Evolutionary conservation across 53 echinoderm and acorn worm species (phyloP).

Genomic region (Mesocentrotus franciscanus): DNA sequence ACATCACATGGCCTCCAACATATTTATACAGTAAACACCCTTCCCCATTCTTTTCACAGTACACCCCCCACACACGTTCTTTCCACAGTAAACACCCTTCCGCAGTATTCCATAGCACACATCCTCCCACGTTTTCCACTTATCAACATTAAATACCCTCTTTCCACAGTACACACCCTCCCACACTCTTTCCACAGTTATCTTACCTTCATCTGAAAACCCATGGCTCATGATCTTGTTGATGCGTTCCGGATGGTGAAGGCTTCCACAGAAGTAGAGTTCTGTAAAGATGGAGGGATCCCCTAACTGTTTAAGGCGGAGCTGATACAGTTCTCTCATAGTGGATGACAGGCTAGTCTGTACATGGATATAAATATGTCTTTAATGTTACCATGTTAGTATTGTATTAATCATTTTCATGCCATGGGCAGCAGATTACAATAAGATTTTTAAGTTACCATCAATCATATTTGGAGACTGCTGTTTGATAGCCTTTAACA

Average conservation of each 20-base stretch:
- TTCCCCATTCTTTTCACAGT: not conserved
- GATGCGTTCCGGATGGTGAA: constrained; percentile 85
- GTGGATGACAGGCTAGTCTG: constrained; percentile 6
- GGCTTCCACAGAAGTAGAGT: constrained; percentile 87
- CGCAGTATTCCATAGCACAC: not conserved
- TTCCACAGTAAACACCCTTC: not conserved
- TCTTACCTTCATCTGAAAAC: constrained; percentile 86
- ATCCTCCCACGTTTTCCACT: not conserved
- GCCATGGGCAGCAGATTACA: not conserved
- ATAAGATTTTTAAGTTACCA: too few relatives aligned
- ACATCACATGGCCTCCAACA: not conserved
- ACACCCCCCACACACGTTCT: not conserved
- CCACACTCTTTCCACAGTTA: not conserved
- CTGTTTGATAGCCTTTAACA: not conserved
- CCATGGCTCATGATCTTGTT: constrained; percentile 77
- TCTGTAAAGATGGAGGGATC: constrained; percentile 79
- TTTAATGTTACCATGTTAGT: not conserved
- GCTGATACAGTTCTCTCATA: constrained; percentile 61
- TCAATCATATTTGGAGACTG: not conserved
- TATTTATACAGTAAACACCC: not conserved
- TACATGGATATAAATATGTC: not conserved
- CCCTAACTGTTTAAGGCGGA: constrained; percentile 67
- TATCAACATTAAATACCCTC: too few relatives aligned
- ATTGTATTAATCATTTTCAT: not conserved
- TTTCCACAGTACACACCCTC: not conserved